These are phyloP conservation scores for Haplotaxodon microlepis DNA, from an alignment of 2,113 vertebrate genomes.

Conservation along the genomic window DNA sequence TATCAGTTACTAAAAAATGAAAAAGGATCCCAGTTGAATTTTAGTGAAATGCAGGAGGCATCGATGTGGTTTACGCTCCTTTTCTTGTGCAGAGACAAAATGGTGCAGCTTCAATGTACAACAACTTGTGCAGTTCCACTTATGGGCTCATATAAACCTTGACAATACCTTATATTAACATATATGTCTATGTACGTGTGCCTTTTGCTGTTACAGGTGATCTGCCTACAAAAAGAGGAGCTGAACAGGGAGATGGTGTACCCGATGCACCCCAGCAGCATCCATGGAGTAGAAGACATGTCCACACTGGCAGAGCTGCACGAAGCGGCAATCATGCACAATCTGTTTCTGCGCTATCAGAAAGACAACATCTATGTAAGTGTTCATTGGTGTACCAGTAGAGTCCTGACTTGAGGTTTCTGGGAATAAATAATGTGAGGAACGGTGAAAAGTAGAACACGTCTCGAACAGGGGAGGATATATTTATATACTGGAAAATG, in stretches of 20 bases:
- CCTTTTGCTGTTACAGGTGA: conserved; percentile 63
- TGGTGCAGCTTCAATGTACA: not conserved
- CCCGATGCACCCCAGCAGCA: conserved; percentile 80
- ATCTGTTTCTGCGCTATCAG: conserved; percentile 82
- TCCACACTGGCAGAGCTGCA: conserved; percentile 83
- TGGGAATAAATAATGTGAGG: not conserved
- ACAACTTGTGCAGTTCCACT: not conserved
- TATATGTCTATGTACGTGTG: not conserved
- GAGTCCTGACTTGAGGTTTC: not conserved
- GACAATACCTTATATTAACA: not conserved
- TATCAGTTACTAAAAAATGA: not conserved
- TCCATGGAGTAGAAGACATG: conserved; percentile 86
- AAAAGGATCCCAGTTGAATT: not conserved
- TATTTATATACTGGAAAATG: not conserved
- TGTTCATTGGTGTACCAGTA: not conserved
- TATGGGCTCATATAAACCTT: not conserved
- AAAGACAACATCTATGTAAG: conserved; percentile 83
- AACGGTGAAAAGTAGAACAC: not conserved
- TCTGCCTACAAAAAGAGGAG: conserved; percentile 63
- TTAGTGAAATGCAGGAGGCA: not conserved
- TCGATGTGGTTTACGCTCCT: rapidly evolving
- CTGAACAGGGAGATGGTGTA: conserved; percentile 72
- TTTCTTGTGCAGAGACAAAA: not conserved
- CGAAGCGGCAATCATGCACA: conserved; percentile 87
- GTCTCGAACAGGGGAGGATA: not conserved